Percentiles rank a stretch among this genome's conserved stretches.
phyloP scores from a whole-genome alignment of 2,113 vertebrate genomes.

The Cheilinus undulatus region DNA sequence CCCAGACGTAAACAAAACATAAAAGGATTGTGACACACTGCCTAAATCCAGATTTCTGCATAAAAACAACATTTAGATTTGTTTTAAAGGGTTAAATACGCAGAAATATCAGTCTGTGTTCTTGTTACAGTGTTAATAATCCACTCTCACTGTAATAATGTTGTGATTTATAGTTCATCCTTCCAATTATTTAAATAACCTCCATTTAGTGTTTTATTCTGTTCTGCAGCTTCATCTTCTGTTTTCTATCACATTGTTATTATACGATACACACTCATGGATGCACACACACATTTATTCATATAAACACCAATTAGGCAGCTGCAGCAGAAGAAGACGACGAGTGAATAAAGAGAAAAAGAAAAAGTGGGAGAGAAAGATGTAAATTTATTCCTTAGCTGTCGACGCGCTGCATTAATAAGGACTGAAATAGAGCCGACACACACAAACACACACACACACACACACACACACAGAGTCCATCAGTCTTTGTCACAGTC shows the following conservation, averaged over 20 bases:
- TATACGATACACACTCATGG: neutral
- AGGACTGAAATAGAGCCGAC: slow-evolving; percentile 41
- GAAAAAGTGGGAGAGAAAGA: slow-evolving; percentile 14
- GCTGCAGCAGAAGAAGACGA: slow-evolving; percentile 9
- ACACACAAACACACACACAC: neutral
- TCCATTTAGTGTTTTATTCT: neutral
- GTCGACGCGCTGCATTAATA: slow-evolving; percentile 54
- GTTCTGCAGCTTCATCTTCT: neutral
- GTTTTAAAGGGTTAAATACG: too few species aligned
- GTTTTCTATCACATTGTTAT: neutral
- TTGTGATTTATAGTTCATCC: too few species aligned
- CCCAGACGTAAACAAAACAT: too few species aligned
- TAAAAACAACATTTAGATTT: too few species aligned
- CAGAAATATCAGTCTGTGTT: too few species aligned
- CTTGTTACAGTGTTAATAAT: too few species aligned
- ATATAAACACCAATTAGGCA: slow-evolving; percentile 17
- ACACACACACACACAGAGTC: neutral
- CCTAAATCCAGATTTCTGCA: too few species aligned
- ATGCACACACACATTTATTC: neutral
- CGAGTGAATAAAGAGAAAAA: neutral
- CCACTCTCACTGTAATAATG: too few species aligned
- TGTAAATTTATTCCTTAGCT: slow-evolving; percentile 49
- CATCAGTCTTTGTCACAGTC: neutral
- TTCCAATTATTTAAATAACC: neutral
- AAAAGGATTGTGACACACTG: too few species aligned